Conservation (phyloP, 2,888 invertebrate species). For the Diarsia brunnea region DNA sequence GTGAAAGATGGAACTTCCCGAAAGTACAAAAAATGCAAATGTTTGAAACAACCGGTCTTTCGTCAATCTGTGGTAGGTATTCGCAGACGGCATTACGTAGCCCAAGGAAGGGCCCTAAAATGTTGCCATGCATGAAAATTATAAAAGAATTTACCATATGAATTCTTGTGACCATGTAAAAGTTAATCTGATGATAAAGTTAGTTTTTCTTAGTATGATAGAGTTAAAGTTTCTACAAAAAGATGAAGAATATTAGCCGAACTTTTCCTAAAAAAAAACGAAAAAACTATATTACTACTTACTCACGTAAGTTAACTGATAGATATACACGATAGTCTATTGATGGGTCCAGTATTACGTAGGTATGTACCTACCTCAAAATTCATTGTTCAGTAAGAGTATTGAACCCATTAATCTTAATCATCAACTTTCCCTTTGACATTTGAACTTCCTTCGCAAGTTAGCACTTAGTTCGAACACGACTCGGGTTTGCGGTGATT, state of each 20-base stretch:
- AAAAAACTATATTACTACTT: not conserved
- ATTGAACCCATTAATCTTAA: constrained; percentile 19
- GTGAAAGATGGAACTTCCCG: constrained; percentile 12
- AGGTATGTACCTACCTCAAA: constrained; percentile 15
- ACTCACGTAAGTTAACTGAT: no score
- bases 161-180: not conserved
- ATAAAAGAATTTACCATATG: not conserved
- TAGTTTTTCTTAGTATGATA: not conserved
- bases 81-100: constrained; percentile 24
- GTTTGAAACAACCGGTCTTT: constrained; percentile 52
- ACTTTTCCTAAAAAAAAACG: not conserved
- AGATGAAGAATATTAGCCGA: not conserved
- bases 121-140: not conserved
- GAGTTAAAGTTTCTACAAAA: not conserved
- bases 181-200: not conserved
- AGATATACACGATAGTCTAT: not conserved
- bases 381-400: not conserved
- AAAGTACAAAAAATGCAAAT: constrained; percentile 2
- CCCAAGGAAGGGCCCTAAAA: constrained; percentile 28
- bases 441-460: constrained; percentile 22
- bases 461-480: not conserved
- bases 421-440: constrained; percentile 29
- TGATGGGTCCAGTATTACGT: not conserved
- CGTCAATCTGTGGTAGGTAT: constrained; percentile 38
- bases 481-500: constrained; percentile 1